Evolutionary conservation across 1,140 invertebrate species (phyloP).

Genomic region (Ladona fulva): DNA sequence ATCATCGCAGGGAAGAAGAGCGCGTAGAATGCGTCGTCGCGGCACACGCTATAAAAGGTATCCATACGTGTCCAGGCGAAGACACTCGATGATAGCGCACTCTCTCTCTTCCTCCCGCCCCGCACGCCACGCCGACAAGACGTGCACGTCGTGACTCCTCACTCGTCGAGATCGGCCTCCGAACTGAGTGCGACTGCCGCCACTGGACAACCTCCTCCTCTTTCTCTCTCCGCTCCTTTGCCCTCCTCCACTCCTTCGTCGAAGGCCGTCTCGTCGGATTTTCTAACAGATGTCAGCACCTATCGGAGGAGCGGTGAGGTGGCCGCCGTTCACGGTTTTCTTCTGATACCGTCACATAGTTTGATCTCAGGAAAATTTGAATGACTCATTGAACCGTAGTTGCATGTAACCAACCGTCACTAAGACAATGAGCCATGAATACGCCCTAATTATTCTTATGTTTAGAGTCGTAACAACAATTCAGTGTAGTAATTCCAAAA

Average conservation of each 20-base stretch:
- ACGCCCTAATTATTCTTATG: too few species aligned
- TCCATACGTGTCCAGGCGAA: neutral
- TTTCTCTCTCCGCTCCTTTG: neutral
- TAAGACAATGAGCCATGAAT: too few species aligned
- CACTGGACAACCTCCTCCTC: neutral
- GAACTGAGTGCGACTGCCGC: neutral
- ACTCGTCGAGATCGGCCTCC: neutral
- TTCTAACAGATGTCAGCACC: conserved; percentile 4
- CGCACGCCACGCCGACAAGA: neutral
- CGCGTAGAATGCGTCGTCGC: neutral
- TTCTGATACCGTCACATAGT: neutral
- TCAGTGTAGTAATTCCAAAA: too few species aligned
- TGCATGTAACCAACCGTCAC: too few species aligned
- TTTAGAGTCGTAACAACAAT: too few species aligned
- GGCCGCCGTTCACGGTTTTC: neutral
- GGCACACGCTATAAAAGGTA: neutral
- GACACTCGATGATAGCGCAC: neutral
- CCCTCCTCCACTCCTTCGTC: neutral
- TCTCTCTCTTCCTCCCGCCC: neutral
- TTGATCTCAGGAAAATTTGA: conserved; percentile 6
- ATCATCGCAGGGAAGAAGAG: neutral
- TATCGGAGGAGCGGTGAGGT: neutral
- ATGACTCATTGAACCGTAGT: neutral
- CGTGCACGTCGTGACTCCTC: neutral
- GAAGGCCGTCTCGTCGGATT: conserved; percentile 6